A percentile compares a stretch with the other conserved stretches of the same genome.
These are phyloP conservation scores for Tuberolachnus salignus DNA, from an alignment of 2,888 invertebrate species.

Conservation along the genomic window DNA sequence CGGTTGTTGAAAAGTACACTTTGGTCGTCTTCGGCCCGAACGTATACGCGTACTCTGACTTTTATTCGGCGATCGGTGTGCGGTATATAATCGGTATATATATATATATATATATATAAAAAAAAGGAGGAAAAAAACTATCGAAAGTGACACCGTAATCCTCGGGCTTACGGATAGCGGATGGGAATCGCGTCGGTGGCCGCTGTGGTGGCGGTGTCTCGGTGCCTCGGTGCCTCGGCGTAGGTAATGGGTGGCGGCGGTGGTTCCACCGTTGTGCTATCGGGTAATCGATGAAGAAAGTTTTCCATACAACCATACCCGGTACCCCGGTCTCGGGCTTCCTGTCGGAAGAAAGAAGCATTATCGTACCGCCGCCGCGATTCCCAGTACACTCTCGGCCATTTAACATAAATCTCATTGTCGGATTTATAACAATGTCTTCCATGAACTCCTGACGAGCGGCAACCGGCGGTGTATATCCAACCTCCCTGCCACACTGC, in stretches of 20 bases:
- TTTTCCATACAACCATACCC: not conserved
- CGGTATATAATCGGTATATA: too few relatives aligned
- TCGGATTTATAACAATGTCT: constrained; percentile 50
- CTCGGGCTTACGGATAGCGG: constrained; percentile 7
- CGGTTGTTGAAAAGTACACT: too few relatives aligned
- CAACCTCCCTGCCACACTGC: too few relatives aligned
- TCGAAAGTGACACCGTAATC: constrained; percentile 26
- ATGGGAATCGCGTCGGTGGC: not conserved
- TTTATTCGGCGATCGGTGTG: too few relatives aligned
- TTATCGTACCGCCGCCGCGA: constrained; percentile 4
- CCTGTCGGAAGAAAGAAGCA: not conserved
- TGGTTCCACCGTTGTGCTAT: not conserved
- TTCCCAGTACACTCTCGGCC: constrained; percentile 1
- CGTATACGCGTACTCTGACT: too few relatives aligned
- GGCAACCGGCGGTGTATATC: not conserved
- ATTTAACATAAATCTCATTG: constrained; percentile 47
- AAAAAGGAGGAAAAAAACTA: constrained; percentile 1
- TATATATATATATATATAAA: too few relatives aligned
- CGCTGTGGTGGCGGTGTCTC: too few relatives aligned
- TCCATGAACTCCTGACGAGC: not conserved
- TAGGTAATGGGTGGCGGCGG: too few relatives aligned
- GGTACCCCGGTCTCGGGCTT: not conserved
- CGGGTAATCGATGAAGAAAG: constrained; percentile 38
- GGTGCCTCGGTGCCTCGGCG: too few relatives aligned
- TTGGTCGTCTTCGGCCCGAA: too few relatives aligned